phyloP scores from a whole-genome alignment of 2,797 vertebrate species.

The Morus bassanus region DNA sequence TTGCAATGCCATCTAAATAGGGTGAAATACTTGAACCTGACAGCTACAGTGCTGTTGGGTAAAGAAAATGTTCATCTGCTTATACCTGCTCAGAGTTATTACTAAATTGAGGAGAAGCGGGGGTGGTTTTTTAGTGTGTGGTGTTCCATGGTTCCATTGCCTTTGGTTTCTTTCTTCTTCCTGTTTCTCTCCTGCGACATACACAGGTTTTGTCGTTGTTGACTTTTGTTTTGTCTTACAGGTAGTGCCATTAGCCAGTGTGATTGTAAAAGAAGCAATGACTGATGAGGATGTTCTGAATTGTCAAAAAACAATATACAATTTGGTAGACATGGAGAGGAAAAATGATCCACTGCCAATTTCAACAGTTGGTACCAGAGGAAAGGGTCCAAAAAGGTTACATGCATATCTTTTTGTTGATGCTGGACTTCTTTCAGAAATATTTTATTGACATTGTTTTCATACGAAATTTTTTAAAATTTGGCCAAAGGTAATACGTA shows the following conservation, averaged over 20 bases:
- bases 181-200: background rate
- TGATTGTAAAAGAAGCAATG: conserved; percentile 94
- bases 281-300: conserved; percentile 96
- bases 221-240: conserved; percentile 49
- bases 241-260: conserved; percentile 96
- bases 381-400: conserved; percentile 98
- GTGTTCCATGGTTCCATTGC: background rate
- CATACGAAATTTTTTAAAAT: background rate
- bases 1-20: background rate
- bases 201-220: background rate
- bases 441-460: background rate
- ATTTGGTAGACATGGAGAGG: conserved; percentile 98
- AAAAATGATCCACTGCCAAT: conserved; percentile 97
- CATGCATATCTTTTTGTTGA: background rate
- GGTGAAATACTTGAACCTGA: background rate
- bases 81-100: background rate
- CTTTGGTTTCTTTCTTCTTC: background rate
- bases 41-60: background rate
- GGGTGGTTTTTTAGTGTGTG: background rate
- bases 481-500: background rate
- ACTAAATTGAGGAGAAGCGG: background rate
- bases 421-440: background rate
- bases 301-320: conserved; percentile 98
- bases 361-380: conserved; percentile 96
- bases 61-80: background rate